Conservation (phyloP, 1,140 invertebrate species). For the Trichoplusia ni region DNA sequence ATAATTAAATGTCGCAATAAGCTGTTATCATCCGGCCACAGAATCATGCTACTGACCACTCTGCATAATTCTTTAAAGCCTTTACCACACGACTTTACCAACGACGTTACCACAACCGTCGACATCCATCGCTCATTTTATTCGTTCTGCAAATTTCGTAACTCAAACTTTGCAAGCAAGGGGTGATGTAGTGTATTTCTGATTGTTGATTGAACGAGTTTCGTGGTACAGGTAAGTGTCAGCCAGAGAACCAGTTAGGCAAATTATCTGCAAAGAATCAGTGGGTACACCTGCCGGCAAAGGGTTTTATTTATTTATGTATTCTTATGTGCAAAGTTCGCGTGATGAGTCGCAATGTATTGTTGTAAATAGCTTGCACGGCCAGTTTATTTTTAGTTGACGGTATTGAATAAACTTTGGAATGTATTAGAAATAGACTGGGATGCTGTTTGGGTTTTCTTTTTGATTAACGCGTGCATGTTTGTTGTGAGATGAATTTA, state of each 20-base stretch:
- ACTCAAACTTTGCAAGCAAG: conserved; percentile 35
- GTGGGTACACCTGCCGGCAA: conserved; percentile 68
- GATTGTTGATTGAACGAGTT: conserved; percentile 1
- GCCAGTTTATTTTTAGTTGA: conserved; percentile 12
- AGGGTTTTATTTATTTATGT: conserved; percentile 60
- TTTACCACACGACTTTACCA: too few relatives aligned
- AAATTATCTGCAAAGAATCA: conserved; percentile 77
- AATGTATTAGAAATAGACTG: conserved; percentile 13
- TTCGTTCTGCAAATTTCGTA: background rate
- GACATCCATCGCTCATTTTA: conserved; percentile 32
- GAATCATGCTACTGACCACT: conserved; percentile 46
- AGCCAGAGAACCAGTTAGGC: conserved; percentile 74
- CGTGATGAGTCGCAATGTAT: conserved; percentile 64
- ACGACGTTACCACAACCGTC: background rate
- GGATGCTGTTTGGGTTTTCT: too few relatives aligned
- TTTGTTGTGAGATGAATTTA: background rate
- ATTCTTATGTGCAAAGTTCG: conserved; percentile 44
- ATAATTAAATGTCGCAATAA: conserved; percentile 75
- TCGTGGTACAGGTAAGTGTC: conserved; percentile 61
- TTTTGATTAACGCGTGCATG: background rate
- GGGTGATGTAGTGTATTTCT: conserved; percentile 23
- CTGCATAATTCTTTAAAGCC: background rate
- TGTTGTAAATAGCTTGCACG: conserved; percentile 45
- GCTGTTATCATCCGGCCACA: conserved; percentile 61
- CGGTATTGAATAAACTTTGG: conserved; percentile 20